phyloP scores from a whole-genome alignment of 2,113 vertebrate species.

The Dromiciops gliroides region DNA sequence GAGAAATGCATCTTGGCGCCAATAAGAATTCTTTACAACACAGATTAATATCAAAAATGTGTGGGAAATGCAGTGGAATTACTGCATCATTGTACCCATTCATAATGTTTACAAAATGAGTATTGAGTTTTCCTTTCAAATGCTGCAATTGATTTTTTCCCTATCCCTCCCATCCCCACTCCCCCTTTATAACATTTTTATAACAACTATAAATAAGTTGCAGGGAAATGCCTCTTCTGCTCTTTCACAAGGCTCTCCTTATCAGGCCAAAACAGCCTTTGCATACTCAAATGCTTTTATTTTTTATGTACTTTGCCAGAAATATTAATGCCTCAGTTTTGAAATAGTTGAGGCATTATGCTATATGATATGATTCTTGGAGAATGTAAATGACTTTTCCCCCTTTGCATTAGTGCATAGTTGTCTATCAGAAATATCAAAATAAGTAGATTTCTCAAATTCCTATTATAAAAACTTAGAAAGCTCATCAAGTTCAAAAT shows the following conservation, averaged over 20 bases:
- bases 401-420: conserved; percentile 47
- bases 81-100: conserved; percentile 58
- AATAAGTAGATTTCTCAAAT: conserved; percentile 17
- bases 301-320: conserved; percentile 71
- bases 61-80: conserved; percentile 70
- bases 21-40: conserved; percentile 60
- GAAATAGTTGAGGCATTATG: conserved; percentile 60
- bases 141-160: conserved; percentile 59
- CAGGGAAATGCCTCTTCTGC: conserved; percentile 80
- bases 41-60: conserved; percentile 73
- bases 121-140: conserved; percentile 60
- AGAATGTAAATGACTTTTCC: conserved; percentile 67
- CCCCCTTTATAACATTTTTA: conserved; percentile 52
- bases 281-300: conserved; percentile 74
- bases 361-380: conserved; percentile 61
- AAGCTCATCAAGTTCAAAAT: background rate
- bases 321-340: conserved; percentile 71
- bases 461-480: background rate
- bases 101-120: conserved; percentile 76
- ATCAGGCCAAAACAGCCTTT: conserved; percentile 83
- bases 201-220: conserved; percentile 79
- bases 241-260: conserved; percentile 80
- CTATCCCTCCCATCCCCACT: background rate
- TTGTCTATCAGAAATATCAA: conserved; percentile 57
- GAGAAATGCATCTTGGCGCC: conserved; percentile 58